These are phyloP conservation scores for Chrysolina haemoptera DNA, from an alignment of 2,888 invertebrate species.

Conservation along the genomic window DNA sequence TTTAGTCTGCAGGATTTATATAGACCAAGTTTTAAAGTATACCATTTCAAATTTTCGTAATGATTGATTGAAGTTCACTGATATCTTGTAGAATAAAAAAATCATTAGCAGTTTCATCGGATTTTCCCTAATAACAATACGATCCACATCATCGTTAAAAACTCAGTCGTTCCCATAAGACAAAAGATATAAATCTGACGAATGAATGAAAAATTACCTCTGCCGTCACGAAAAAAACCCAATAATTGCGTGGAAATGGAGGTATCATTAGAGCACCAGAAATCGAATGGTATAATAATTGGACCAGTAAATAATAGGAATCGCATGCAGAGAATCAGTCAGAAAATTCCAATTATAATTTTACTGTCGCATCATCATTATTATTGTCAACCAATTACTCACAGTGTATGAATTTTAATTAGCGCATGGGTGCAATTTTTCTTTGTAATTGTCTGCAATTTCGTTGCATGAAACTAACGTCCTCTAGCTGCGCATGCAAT, in stretches of 20 bases:
- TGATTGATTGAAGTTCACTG: no score
- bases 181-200: conserved; percentile 6
- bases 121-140: background rate
- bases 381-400: conserved; percentile 48
- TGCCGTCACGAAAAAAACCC: conserved; percentile 9
- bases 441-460: conserved; percentile 56
- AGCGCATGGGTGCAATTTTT: conserved; percentile 46
- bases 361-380: conserved; percentile 42
- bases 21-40: no score
- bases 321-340: conserved; percentile 15
- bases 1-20: no score
- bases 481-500: conserved; percentile 52
- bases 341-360: conserved; percentile 28
- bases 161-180: background rate
- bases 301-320: conserved; percentile 16
- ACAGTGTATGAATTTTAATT: conserved; percentile 46
- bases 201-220: conserved; percentile 20
- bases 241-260: background rate
- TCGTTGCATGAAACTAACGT: conserved; percentile 49
- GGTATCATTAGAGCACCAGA: conserved; percentile 29
- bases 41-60: no score
- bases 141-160: background rate
- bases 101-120: background rate
- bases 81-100: background rate
- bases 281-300: conserved; percentile 41